phyloP scores from a whole-genome alignment of 2,113 vertebrate genomes.

The Pseudonaja textilis region DNA sequence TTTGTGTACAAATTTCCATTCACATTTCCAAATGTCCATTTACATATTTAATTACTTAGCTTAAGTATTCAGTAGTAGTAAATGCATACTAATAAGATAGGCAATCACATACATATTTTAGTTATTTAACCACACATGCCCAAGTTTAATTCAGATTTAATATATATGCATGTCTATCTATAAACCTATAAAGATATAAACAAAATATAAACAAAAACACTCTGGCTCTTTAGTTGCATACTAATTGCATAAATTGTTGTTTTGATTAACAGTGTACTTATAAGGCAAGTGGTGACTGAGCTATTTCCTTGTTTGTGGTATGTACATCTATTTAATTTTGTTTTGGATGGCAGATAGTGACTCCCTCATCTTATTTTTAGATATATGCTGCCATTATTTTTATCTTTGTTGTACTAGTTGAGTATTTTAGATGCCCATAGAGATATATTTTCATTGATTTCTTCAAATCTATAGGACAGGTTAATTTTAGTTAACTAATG shows the following conservation, averaged over 20 bases:
- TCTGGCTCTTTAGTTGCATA: not conserved
- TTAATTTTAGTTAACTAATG: not conserved
- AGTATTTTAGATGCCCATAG: too few relatives aligned
- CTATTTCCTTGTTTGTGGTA: constrained; percentile 14
- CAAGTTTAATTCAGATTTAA: constrained; percentile 40
- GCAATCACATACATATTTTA: constrained; percentile 18
- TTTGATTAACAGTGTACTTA: constrained; percentile 35
- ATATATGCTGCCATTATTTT: not conserved
- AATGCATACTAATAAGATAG: constrained; percentile 33
- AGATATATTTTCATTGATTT: not conserved
- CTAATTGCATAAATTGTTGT: constrained; percentile 29
- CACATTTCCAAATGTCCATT: constrained; percentile 44
- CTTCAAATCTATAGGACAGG: not conserved
- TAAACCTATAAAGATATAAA: constrained; percentile 1
- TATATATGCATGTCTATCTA: constrained; percentile 3
- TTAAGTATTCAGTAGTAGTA: constrained; percentile 24
- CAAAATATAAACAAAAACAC: constrained; percentile 30
- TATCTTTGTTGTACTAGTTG: not conserved
- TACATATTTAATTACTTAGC: constrained; percentile 22
- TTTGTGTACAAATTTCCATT: constrained; percentile 31
- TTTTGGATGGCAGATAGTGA: not conserved
- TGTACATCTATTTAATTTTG: not conserved
- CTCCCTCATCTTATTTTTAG: not conserved
- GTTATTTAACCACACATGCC: constrained; percentile 12
- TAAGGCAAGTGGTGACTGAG: constrained; percentile 7